Base-by-base conservation (phyloP, 2,888 invertebrate genomes). In the Athetis lepigone region DNA sequence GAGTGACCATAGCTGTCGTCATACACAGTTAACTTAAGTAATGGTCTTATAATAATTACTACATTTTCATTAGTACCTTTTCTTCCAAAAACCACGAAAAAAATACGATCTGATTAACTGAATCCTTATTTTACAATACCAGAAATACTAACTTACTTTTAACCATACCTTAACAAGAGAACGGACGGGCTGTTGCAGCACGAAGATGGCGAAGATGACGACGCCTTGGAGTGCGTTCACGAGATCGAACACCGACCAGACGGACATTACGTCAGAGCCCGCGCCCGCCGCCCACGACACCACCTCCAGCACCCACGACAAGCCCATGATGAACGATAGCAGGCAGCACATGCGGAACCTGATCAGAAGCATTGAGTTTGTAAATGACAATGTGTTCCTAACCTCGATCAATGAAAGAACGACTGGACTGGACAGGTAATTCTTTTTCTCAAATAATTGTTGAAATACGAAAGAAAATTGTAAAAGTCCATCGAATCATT, bases 251-350 rank as follows among this genome's bases (percentile, higher is more conserved):
- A 96, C 92, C 0, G 96, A 95, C 95, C 97, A 96, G 16, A 95
- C 92, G 8, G 95, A 92, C 21, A 92, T 90, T 0, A 92, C 92
- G 1, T 92, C 85, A 0, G 94, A 87, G 54, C 95, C 92, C 51
- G 95, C 95, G 0, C 95, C 96, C 0, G 95, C 95, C 49, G 95
- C 94, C 96, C 96, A 97, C 0, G 97, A 97, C 0, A 97, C 95
- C 70, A 97, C 94, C 87, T 97, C 97, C 86, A 97, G 94, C 29
- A 96, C 93, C 97, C 97, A 97, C 51, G 96, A 96, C 8, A 97
- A 89, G 0, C 97, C 96, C 96, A 97, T 96, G 68, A 97, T 95
- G 65, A 96, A 91, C 57, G 96, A 96, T 6, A 97, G 91, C 39
- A 96, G 89, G 69, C 96, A 91, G 75, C 96, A 96, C 50, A 96